Evolutionary conservation across 2,797 vertebrate species (phyloP).

Genomic region (Schizopygopsis malacanthus): DNA sequence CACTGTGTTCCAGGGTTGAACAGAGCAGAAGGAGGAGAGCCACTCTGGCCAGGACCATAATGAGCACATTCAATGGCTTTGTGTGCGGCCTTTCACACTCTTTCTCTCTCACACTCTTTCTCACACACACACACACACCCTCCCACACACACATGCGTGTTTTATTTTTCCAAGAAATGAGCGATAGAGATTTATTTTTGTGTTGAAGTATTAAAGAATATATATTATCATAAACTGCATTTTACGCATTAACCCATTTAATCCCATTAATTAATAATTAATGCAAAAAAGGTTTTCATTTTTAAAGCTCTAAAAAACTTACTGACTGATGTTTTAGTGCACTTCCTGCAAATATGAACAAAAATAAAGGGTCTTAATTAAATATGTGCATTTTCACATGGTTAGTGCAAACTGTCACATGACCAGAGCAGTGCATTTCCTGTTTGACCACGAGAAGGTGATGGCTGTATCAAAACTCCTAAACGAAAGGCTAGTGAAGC

Average conservation of each 20-base stretch:
- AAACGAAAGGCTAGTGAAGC: too few relatives aligned
- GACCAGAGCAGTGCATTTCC: too few relatives aligned
- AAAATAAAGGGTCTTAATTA: too few relatives aligned
- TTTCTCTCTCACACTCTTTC: constrained; percentile 28
- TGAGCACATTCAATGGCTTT: constrained; percentile 47
- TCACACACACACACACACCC: constrained; percentile 29
- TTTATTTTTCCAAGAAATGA: constrained; percentile 7
- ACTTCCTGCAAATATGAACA: too few relatives aligned
- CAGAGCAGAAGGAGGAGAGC: constrained; percentile 51
- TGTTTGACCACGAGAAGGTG: too few relatives aligned
- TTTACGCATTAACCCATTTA: not conserved
- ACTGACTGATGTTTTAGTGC: too few relatives aligned
- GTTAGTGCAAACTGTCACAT: too few relatives aligned
- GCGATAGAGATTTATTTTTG: not conserved
- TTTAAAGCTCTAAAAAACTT: too few relatives aligned
- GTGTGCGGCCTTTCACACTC: constrained; percentile 46
- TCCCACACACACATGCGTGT: constrained; percentile 24
- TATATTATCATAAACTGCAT: not conserved
- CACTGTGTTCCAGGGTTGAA: constrained; percentile 53
- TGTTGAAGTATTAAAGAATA: not conserved
- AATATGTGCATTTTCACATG: too few relatives aligned
- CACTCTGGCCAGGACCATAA: constrained; percentile 57
- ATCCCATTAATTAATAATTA: too few relatives aligned
- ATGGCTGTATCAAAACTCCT: too few relatives aligned
- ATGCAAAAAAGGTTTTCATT: too few relatives aligned